A percentile compares a stretch with the other conserved stretches of the same genome.
These are phyloP conservation scores for Pyrochroa serraticornis DNA, from an alignment of 2,888 invertebrate species.

Conservation along the genomic window DNA sequence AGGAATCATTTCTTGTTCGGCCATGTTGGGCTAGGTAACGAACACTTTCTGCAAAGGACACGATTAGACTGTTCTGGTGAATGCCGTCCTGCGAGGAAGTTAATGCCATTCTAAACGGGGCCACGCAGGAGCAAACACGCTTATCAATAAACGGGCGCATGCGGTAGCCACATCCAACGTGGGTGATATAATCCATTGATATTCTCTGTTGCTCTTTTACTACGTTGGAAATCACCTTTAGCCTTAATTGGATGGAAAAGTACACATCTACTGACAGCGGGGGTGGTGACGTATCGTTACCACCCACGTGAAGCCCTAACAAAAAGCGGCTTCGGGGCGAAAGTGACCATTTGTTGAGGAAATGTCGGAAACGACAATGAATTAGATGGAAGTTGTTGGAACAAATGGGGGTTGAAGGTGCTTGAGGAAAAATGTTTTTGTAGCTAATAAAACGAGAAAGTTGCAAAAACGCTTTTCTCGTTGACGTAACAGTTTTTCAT, in stretches of 20 bases:
- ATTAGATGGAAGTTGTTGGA: too few species aligned
- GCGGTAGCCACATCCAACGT: slow-evolving; percentile 40
- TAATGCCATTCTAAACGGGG: slow-evolving; percentile 34
- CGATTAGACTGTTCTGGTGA: slow-evolving; percentile 40
- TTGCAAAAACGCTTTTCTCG: too few species aligned
- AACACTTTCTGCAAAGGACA: slow-evolving; percentile 32
- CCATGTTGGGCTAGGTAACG: slow-evolving; percentile 33
- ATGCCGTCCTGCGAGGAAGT: slow-evolving; percentile 20
- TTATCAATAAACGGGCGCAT: slow-evolving; percentile 49
- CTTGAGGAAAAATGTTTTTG: too few species aligned
- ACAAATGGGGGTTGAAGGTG: too few species aligned
- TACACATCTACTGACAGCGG: not conserved
- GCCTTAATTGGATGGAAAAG: slow-evolving; percentile 10
- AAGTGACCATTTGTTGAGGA: too few species aligned
- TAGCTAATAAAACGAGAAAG: too few species aligned
- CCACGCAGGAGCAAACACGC: slow-evolving; percentile 39
- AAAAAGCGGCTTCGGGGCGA: too few species aligned
- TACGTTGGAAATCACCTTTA: slow-evolving; percentile 20
- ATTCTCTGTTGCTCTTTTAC: slow-evolving; percentile 18
- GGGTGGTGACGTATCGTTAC: not conserved
- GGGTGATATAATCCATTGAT: slow-evolving; percentile 41
- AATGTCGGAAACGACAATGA: too few species aligned
- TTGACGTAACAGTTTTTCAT: too few species aligned
- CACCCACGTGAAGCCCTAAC: not conserved
- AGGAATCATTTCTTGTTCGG: slow-evolving; percentile 31